Evolutionary conservation across 2,797 vertebrate genomes (phyloP).

Genomic region (Oreortyx pictus): DNA sequence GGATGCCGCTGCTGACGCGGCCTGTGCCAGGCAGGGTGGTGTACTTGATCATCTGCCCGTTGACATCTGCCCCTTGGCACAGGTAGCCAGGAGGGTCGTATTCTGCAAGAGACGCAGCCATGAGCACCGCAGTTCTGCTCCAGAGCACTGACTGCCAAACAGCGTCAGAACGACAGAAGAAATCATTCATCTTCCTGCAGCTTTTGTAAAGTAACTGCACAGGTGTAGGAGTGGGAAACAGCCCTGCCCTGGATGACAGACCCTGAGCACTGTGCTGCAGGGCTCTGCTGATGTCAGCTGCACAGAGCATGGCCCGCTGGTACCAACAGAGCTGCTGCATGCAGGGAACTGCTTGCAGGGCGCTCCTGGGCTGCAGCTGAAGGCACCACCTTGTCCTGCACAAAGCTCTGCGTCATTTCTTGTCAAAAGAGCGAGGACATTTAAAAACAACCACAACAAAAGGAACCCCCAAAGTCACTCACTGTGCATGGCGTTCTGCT

Average conservation of each 20-base stretch:
- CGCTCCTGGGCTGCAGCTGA: neutral
- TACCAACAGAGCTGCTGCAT: neutral
- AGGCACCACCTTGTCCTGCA: neutral
- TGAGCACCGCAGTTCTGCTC: neutral
- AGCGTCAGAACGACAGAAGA: fast-evolving
- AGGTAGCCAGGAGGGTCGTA: constrained; percentile 92
- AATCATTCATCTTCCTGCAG: neutral
- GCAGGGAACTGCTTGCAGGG: neutral
- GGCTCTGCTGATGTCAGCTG: neutral
- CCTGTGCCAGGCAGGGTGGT: constrained; percentile 82
- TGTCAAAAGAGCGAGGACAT: neutral
- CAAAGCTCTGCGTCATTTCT: neutral
- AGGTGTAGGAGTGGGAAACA: neutral
- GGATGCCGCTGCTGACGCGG: constrained; percentile 83
- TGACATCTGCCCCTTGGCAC: constrained; percentile 89
- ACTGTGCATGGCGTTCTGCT: constrained; percentile 92
- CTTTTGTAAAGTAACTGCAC: neutral
- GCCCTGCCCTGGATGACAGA: neutral
- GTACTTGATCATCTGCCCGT: constrained; percentile 89
- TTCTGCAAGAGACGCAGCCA: constrained; percentile 77
- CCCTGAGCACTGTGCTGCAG: neutral
- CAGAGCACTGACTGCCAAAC: fast-evolving
- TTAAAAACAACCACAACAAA: neutral
- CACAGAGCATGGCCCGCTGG: fast-evolving
- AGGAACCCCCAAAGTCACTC: constrained; percentile 65